Base-by-base conservation (phyloP, 2,797 vertebrate genomes). In the Mastacembelus armatus region DNA sequence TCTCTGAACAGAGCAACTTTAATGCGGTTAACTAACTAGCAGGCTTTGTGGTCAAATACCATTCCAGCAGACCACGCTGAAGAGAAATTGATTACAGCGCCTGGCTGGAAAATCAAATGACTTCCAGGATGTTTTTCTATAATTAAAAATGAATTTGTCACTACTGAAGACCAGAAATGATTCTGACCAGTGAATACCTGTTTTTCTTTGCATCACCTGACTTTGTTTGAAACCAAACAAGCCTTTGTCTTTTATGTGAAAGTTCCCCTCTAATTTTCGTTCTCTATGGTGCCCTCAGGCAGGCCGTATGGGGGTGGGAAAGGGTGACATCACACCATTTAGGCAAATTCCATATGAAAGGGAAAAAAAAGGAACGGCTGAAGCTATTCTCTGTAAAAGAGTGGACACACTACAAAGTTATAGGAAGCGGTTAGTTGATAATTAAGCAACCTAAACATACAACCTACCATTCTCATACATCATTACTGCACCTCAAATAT, bases 231-330 rank as follows among this genome's bases (percentile, higher is more conserved):
- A 87, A 78, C 69, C 78, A 81, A 82, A 85, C 86, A 82, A 88
- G 84, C 85, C 89, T 82, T 88, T 55, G 49, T 85, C 85, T 90
- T 93, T 91, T 88, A 92, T 92, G 91, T 87, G 89, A 91, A 90
- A 88, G 85, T 91, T 88, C 57, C 91, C 89, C 89, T 93, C 83
- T 92, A 92, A 93, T 92, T 92, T 92, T 87, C 80, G 83, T 80
- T 80, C 84, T 91, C 87, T 90, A 56, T 48, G 62, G 64, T 79
- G 81, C 89, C 86, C 85, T 7, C 27, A 80, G 89, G 87, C 73
- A 4, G 64, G 60, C 65, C 57, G 72, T 55, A 69, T 42, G 71
- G 82, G 81, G 78, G 82, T 7, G 67, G 85, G 76, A 81, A 79
- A 81, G 58, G 74, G 71, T 92, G 89, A 92, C 85, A 89, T 91